Percentiles rank a stretch among this genome's conserved stretches.
Conservation (phyloP, 2,113 vertebrate genomes). For the Xiphophorus couchianus region DNA sequence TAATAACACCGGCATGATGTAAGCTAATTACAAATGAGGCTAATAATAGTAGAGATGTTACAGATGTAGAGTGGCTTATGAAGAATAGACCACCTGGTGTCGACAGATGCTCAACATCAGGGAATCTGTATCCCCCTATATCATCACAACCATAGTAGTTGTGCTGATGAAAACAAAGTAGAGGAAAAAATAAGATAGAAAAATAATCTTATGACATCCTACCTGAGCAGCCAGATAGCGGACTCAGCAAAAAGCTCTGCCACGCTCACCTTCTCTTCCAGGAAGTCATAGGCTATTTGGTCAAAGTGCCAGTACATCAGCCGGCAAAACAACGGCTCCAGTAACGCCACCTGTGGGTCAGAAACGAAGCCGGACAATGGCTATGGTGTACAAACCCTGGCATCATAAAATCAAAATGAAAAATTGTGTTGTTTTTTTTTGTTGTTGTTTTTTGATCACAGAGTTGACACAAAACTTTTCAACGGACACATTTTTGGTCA, state of each 20-base stretch:
- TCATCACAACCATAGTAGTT: background rate
- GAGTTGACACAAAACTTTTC: background rate
- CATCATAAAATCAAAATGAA: background rate
- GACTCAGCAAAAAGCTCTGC: conserved; percentile 70
- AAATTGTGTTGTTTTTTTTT: too few species aligned
- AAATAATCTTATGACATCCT: background rate
- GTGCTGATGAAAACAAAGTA: background rate
- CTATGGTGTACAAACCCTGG: too few species aligned
- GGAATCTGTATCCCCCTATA: too few species aligned
- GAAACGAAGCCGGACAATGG: background rate
- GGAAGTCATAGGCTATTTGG: conserved; percentile 68
- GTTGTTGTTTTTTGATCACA: background rate
- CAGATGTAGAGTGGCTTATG: too few species aligned
- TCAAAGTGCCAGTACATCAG: conserved; percentile 69
- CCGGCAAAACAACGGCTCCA: conserved; percentile 77
- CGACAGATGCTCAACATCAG: too few species aligned
- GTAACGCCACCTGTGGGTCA: conserved; percentile 52
- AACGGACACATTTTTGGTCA: background rate
- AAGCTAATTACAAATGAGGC: too few species aligned
- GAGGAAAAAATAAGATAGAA: background rate
- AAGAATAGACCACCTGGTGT: too few species aligned
- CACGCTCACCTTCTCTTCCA: conserved; percentile 78
- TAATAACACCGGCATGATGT: too few species aligned
- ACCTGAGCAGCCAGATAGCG: conserved; percentile 83
- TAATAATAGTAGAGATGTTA: too few species aligned